phyloP scores from a whole-genome alignment of 2,113 vertebrate species.

The Thalassarche chlororhynchos region DNA sequence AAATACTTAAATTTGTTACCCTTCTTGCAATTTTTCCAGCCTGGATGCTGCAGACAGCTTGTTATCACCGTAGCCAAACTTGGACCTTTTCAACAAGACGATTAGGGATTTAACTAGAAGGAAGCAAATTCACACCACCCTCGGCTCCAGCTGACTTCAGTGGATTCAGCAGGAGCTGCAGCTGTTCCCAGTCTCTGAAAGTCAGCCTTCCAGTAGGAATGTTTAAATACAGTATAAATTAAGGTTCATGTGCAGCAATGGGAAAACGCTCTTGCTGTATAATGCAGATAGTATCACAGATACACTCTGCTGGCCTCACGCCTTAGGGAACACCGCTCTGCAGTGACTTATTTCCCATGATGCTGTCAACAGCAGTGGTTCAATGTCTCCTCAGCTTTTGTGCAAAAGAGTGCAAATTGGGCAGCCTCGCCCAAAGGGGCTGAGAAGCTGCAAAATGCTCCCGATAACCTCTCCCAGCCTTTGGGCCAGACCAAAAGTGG shows the following conservation, averaged over 20 bases:
- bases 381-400: not conserved
- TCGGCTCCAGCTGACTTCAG: not conserved
- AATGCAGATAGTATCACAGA: not conserved
- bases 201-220: not conserved
- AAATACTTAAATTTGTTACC: not conserved
- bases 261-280: not conserved
- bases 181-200: not conserved
- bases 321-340: not conserved
- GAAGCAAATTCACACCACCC: not conserved
- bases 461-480: not conserved
- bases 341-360: not conserved
- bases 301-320: not conserved
- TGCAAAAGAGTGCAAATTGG: not conserved
- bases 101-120: not conserved
- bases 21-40: not conserved
- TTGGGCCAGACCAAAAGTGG: not conserved
- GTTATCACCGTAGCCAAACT: not conserved
- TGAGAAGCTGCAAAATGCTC: not conserved
- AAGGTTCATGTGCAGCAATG: not conserved
- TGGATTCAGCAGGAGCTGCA: conserved; percentile 12
- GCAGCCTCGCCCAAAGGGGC: not conserved
- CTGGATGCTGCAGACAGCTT: not conserved
- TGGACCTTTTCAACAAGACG: not conserved
- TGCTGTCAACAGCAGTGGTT: rapidly evolving
- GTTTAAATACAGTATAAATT: not conserved